Evolutionary conservation across 2,113 vertebrate genomes (phyloP).

Genomic region (Prunella fulvescens): DNA sequence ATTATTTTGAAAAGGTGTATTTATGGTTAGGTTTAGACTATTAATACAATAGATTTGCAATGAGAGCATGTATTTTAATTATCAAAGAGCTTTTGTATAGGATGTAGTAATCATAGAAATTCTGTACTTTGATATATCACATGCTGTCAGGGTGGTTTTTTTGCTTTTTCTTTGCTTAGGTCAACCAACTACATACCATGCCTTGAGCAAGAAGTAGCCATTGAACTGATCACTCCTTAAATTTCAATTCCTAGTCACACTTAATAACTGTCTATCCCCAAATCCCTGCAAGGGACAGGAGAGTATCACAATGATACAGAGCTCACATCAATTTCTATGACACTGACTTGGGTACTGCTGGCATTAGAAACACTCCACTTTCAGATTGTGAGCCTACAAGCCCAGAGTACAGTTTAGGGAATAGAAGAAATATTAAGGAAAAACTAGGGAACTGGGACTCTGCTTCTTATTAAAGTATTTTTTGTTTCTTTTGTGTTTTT

Average conservation of each 20-base stretch:
- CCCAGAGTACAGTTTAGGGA: not conserved
- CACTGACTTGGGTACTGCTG: not conserved
- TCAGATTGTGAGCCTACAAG: not conserved
- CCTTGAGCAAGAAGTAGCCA: conserved; percentile 45
- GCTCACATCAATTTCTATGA: conserved; percentile 23
- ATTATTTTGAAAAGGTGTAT: not conserved
- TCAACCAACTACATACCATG: conserved; percentile 26
- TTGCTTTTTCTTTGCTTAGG: conserved; percentile 37
- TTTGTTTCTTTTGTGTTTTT: not conserved
- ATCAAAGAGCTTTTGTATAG: not conserved
- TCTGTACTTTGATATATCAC: not conserved
- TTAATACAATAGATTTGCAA: not conserved
- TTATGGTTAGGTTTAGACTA: conserved; percentile 11
- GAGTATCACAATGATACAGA: conserved; percentile 1
- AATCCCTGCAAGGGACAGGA: conserved; percentile 33
- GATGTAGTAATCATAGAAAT: not conserved
- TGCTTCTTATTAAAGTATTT: not conserved
- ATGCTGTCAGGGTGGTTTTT: not conserved
- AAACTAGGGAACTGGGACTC: not conserved
- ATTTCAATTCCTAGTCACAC: conserved; percentile 56
- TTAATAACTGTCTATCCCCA: conserved; percentile 55
- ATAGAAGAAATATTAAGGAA: not conserved
- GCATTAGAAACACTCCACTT: not conserved
- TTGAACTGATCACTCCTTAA: conserved; percentile 57
- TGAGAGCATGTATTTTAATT: not conserved